Percentiles rank a stretch among this genome's conserved stretches.
Conservation (phyloP, 2,888 invertebrate genomes). For the Dendrolimus pini region DNA sequence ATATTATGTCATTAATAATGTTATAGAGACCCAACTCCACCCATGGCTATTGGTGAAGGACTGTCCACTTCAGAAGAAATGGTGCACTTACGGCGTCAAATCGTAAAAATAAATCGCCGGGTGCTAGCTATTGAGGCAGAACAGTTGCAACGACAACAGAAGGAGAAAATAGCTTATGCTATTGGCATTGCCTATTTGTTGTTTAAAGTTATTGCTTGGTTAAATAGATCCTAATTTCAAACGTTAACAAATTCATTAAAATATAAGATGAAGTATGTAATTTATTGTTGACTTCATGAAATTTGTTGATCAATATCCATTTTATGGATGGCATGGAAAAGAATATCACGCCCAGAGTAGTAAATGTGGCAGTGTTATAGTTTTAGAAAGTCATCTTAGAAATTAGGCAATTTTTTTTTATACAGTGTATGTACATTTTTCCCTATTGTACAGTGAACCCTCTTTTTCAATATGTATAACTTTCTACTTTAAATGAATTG, state of each 20-base stretch:
- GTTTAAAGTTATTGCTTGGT: slow-evolving; percentile 90
- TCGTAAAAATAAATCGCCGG: slow-evolving; percentile 91
- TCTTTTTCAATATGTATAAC: slow-evolving; percentile 31
- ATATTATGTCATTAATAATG: neutral
- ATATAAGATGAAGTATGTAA: slow-evolving; percentile 55
- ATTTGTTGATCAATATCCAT: slow-evolving; percentile 30
- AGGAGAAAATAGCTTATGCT: slow-evolving; percentile 90
- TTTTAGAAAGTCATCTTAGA: slow-evolving; percentile 41
- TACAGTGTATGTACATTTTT: slow-evolving; percentile 42
- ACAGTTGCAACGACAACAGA: slow-evolving; percentile 87
- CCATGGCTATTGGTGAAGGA: slow-evolving; percentile 78
- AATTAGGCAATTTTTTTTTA: slow-evolving; percentile 61
- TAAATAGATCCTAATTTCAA: slow-evolving; percentile 70
- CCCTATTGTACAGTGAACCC: slow-evolving; percentile 51
- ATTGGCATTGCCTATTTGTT: slow-evolving; percentile 90
- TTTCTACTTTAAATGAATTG: slow-evolving; percentile 46
- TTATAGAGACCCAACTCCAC: slow-evolving; percentile 82
- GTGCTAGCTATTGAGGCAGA: slow-evolving; percentile 92
- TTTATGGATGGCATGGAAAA: slow-evolving; percentile 28
- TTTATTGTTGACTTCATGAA: slow-evolving; percentile 55
- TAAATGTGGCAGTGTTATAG: slow-evolving; percentile 42
- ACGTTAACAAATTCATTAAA: slow-evolving; percentile 30
- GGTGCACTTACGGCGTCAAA: slow-evolving; percentile 87
- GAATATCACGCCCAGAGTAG: slow-evolving; percentile 31
- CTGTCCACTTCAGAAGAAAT: slow-evolving; percentile 86